Evolutionary conservation across 2,797 vertebrate genomes (phyloP).

Genomic region (Crenichthys baileyi): DNA sequence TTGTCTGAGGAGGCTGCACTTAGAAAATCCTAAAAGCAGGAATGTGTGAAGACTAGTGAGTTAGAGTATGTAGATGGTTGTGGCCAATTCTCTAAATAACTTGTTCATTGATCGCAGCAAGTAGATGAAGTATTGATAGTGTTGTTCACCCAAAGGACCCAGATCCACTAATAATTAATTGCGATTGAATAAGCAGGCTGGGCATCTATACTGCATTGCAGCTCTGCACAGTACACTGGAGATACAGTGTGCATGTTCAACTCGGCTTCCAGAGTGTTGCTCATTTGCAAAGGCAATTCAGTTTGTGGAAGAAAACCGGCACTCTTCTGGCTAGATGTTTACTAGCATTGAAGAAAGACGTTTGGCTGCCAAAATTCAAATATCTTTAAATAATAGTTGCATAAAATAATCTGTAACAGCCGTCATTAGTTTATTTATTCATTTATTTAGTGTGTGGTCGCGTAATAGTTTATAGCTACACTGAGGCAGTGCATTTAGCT

Average conservation of each 20-base stretch:
- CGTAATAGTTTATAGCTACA: not conserved
- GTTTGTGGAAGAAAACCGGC: slow-evolving; percentile 5
- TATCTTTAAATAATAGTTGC: not conserved
- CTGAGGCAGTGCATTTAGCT: not conserved
- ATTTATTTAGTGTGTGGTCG: not conserved
- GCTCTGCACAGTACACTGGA: slow-evolving; percentile 39
- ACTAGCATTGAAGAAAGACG: not conserved
- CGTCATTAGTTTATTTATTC: not conserved
- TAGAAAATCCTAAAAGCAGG: slow-evolving; percentile 25
- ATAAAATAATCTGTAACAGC: not conserved
- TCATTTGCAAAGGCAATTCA: not conserved
- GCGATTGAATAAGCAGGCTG: slow-evolving; percentile 64
- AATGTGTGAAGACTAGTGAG: slow-evolving; percentile 33
- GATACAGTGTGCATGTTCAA: slow-evolving; percentile 29
- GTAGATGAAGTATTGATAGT: slow-evolving; percentile 82
- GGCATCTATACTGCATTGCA: slow-evolving; percentile 70
- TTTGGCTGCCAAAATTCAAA: not conserved
- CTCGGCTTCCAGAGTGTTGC: not conserved
- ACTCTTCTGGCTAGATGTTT: not conserved
- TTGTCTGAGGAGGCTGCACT: slow-evolving; percentile 21
- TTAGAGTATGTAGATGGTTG: slow-evolving; percentile 25
- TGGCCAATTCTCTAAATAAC: slow-evolving; percentile 76
- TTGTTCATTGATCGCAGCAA: slow-evolving; percentile 79
- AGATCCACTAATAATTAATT: slow-evolving; percentile 78
- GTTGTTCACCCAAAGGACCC: slow-evolving; percentile 76